Percentiles rank a stretch among this genome's conserved stretches.
These are phyloP conservation scores for Plutella xylostella DNA, from an alignment of 2,888 invertebrate species.

Conservation along the genomic window DNA sequence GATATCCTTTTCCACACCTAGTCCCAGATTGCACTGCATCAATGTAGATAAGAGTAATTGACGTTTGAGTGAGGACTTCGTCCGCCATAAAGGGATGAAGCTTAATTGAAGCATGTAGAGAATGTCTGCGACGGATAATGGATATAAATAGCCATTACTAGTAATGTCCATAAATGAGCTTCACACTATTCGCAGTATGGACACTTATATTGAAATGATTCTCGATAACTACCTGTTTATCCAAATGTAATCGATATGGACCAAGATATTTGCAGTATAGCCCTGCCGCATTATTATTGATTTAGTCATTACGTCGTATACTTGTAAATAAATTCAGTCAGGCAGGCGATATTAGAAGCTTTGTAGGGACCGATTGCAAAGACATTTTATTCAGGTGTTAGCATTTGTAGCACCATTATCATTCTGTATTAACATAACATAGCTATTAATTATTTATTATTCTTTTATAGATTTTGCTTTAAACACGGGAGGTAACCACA, in stretches of 20 bases:
- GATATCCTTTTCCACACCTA: neutral
- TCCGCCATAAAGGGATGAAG: no score
- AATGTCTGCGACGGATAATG: no score
- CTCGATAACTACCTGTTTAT: neutral
- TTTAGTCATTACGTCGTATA: neutral
- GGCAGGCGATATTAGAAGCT: neutral
- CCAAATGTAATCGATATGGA: neutral
- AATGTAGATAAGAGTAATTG: no score
- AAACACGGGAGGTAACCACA: neutral
- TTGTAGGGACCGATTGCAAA: neutral
- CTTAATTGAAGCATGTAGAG: no score
- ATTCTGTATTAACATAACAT: neutral
- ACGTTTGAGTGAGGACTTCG: no score
- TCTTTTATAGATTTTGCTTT: no score
- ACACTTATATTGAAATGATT: no score
- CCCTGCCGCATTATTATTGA: neutral
- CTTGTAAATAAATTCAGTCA: neutral
- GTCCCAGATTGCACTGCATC: no score
- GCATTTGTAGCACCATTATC: neutral
- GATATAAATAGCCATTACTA: no score
- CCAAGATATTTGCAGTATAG: neutral
- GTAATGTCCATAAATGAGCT: no score
- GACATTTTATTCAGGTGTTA: neutral
- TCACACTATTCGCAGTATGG: no score
- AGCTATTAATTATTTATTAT: no score